Evolutionary conservation across 2,113 vertebrate species (phyloP).

Genomic region (Eupsittula cactorum): DNA sequence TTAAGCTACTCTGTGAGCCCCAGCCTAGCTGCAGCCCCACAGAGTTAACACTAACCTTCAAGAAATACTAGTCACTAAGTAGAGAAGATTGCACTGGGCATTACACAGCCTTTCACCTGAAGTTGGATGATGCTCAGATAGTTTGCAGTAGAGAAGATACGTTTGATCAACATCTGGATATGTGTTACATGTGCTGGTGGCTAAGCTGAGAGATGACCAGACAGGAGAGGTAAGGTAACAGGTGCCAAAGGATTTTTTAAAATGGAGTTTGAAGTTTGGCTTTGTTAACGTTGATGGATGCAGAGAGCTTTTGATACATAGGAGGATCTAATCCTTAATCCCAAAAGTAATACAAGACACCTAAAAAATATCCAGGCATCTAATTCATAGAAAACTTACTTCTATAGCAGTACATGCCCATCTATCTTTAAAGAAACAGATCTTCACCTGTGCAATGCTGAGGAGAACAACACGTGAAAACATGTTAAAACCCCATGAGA

Average conservation of each 20-base stretch:
- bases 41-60: background rate
- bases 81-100: background rate
- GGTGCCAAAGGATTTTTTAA: background rate
- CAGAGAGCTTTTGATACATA: background rate
- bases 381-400: background rate
- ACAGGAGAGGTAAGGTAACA: background rate
- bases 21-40: background rate
- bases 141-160: background rate
- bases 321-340: background rate
- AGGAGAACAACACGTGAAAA: background rate
- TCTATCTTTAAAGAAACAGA: background rate
- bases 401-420: background rate
- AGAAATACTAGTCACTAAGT: background rate
- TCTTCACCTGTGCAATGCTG: background rate
- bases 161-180: background rate
- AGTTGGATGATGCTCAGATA: background rate
- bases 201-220: background rate
- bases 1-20: background rate
- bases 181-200: background rate
- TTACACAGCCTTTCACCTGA: background rate
- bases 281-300: background rate
- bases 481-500: background rate
- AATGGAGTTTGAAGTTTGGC: background rate
- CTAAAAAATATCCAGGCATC: background rate
- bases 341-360: background rate